phyloP scores from a whole-genome alignment of 2,113 vertebrate species.

The Alectura lathami region DNA sequence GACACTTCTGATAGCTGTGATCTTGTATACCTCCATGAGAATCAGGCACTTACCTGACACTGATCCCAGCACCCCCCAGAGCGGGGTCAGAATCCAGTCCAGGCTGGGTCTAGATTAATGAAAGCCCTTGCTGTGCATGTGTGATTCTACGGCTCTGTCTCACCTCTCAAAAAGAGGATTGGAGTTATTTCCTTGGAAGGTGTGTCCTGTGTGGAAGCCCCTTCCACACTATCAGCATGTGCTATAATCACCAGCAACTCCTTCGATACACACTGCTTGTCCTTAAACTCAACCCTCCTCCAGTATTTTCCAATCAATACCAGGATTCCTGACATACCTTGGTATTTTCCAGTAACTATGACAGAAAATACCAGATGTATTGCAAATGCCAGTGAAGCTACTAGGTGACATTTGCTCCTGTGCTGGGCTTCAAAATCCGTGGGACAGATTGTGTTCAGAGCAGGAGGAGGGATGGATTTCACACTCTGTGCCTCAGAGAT shows the following conservation, averaged over 20 bases:
- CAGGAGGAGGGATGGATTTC: neutral
- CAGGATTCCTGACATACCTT: neutral
- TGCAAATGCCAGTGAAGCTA: neutral
- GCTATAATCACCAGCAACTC: neutral
- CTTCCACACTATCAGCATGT: neutral
- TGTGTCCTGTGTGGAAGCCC: neutral
- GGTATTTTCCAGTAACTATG: neutral
- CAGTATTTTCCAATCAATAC: neutral
- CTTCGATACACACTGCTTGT: neutral
- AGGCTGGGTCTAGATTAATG: neutral
- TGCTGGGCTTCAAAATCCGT: neutral
- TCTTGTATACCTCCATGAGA: fast-evolving
- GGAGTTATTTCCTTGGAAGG: neutral
- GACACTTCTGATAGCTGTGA: neutral
- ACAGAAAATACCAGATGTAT: neutral
- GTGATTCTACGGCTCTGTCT: neutral
- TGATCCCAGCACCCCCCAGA: neutral
- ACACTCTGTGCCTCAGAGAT: neutral
- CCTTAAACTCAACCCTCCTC: neutral
- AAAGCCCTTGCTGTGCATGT: neutral
- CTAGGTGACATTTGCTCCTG: neutral
- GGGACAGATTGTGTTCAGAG: neutral
- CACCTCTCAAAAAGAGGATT: neutral
- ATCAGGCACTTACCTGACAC: neutral
- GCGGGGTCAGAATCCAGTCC: neutral